Evolutionary conservation across 2,888 invertebrate species (phyloP).

Genomic region (Ophion slaviceki): DNA sequence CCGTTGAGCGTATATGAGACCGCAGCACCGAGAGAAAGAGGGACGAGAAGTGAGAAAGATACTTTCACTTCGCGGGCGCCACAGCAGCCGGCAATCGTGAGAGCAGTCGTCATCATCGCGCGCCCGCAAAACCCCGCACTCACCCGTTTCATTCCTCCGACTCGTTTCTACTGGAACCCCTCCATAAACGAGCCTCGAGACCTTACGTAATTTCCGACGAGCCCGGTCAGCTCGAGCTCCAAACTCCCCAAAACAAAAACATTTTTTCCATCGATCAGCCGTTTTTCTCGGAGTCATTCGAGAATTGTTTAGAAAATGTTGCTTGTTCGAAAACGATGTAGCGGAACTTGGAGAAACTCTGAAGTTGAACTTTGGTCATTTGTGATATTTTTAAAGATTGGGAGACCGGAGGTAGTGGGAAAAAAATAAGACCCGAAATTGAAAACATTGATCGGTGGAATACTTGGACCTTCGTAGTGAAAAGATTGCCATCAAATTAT

Average conservation of each 20-base stretch:
- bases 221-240: not conserved
- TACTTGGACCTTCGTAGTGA: no score
- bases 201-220: conserved; percentile 76
- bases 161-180: conserved; percentile 66
- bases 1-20: conserved; percentile 21
- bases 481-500: no score
- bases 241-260: conserved; percentile 2
- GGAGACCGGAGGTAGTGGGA: no score
- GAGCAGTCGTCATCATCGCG: conserved; percentile 74
- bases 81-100: conserved; percentile 70
- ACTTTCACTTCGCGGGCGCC: conserved; percentile 79
- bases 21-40: conserved; percentile 56
- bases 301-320: no score
- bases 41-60: conserved; percentile 68
- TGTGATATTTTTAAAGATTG: no score
- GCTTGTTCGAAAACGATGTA: no score
- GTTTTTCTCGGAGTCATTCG: no score
- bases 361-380: no score
- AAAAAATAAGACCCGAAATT: no score
- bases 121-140: conserved; percentile 37
- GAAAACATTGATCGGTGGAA: no score
- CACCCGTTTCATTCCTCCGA: conserved; percentile 33
- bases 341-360: no score
- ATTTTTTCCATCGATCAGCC: conserved; percentile 36
- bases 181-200: conserved; percentile 70